These are phyloP conservation scores for Machaerirhynchus nigripectus DNA, from an alignment of 2,113 vertebrate species.

Conservation along the genomic window DNA sequence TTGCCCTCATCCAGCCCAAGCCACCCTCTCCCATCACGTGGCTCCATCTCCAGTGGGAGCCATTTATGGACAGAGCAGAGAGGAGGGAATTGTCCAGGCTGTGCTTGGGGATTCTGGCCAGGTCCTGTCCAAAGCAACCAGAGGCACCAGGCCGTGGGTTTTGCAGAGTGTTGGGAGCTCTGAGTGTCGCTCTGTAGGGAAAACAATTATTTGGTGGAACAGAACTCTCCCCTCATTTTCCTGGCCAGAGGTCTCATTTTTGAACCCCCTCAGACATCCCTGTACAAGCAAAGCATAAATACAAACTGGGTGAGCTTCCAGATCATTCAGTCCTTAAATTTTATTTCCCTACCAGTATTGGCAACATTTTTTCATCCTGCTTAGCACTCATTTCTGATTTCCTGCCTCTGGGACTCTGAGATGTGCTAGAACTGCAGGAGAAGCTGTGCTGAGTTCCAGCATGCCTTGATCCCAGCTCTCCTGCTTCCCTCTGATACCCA, in stretches of 20 bases:
- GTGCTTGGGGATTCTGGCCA: background rate
- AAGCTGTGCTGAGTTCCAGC: background rate
- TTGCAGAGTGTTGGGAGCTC: background rate
- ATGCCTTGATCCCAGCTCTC: background rate
- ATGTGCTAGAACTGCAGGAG: background rate
- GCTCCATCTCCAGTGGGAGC: background rate
- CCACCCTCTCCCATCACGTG: background rate
- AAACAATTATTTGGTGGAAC: background rate
- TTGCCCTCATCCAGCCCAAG: background rate
- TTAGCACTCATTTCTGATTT: too few relatives aligned
- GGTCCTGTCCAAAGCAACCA: background rate
- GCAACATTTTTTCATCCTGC: background rate
- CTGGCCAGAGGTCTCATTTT: background rate
- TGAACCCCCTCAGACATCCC: background rate
- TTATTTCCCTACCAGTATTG: background rate
- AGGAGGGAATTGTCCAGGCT: background rate
- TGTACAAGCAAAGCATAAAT: background rate
- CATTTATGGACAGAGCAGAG: background rate
- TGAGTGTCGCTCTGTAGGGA: accelerated
- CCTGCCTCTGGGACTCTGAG: background rate
- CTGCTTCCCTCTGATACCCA: background rate
- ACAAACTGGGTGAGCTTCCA: background rate
- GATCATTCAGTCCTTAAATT: background rate
- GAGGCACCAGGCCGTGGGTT: background rate
- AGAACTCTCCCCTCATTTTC: background rate